These are phyloP conservation scores for Pyrgilauda ruficollis DNA, from an alignment of 2,113 vertebrate genomes.

Conservation along the genomic window DNA sequence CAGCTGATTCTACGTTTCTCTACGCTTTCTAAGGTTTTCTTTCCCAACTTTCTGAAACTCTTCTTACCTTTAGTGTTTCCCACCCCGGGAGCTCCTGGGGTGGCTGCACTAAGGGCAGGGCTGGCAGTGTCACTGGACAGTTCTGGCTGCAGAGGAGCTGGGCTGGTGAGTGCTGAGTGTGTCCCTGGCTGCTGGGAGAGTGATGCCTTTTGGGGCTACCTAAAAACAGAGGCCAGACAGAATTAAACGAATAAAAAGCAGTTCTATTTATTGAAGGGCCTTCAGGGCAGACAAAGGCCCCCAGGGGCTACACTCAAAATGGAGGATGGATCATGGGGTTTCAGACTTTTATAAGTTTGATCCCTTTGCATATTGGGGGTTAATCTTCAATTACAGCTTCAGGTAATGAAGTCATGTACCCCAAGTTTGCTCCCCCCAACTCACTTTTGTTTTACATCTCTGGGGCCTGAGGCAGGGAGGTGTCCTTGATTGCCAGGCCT, in stretches of 20 bases:
- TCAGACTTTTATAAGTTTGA: not conserved
- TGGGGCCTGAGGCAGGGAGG: not conserved
- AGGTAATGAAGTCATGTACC: not conserved
- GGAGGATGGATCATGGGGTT: rapidly evolving
- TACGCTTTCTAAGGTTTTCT: not conserved
- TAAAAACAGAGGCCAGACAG: not conserved
- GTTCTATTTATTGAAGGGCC: not conserved
- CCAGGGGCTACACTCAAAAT: not conserved
- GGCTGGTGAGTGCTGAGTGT: not conserved
- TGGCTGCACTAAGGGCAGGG: not conserved
- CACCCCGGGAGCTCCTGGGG: not conserved
- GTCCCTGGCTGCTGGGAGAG: not conserved
- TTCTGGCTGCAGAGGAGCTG: not conserved
- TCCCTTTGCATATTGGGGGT: not conserved
- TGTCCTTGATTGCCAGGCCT: not conserved
- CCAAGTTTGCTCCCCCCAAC: not conserved
- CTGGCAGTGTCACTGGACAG: not conserved
- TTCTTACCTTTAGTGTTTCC: not conserved
- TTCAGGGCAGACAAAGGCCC: not conserved
- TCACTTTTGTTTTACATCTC: not conserved
- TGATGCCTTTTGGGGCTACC: not conserved
- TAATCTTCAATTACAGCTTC: not conserved
- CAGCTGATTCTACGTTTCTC: not conserved
- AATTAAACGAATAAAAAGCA: not conserved
- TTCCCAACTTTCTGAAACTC: not conserved